Conservation (phyloP, 2,797 vertebrate genomes). For the Lophius americanus region DNA sequence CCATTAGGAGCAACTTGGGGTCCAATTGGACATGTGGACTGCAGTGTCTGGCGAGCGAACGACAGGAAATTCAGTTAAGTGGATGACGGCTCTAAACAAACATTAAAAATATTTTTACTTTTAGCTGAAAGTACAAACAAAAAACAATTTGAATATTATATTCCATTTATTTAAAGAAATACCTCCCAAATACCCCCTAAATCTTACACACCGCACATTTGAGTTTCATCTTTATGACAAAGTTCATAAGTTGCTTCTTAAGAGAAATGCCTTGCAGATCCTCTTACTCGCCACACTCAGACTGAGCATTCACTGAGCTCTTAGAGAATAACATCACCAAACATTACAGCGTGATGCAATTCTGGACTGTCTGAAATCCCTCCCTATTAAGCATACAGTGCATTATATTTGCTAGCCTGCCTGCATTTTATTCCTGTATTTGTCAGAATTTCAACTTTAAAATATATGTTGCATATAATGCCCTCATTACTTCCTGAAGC, state of each 20-base stretch:
- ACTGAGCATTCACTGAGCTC: not conserved
- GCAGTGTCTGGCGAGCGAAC: no score
- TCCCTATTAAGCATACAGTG: not conserved
- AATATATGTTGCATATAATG: not conserved
- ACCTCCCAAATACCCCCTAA: no score
- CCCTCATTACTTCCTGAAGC: no score
- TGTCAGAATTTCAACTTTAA: not conserved
- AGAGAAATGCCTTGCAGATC: not conserved
- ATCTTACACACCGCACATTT: no score
- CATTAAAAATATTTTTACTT: no score
- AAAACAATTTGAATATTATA: no score
- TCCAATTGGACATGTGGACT: no score
- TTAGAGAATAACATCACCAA: not conserved
- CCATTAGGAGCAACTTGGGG: no score
- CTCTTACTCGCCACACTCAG: not conserved
- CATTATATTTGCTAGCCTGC: not conserved
- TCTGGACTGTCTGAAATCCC: not conserved
- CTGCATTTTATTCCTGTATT: not conserved
- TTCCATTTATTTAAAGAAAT: no score
- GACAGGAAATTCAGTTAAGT: no score
- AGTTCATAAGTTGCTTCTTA: not conserved
- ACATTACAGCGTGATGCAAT: conserved; percentile 17
- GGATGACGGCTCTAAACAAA: no score
- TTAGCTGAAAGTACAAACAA: no score
- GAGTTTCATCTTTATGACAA: not conserved